Base-by-base conservation (phyloP, 2,113 vertebrate genomes). In the Hippocampus zosterae region DNA sequence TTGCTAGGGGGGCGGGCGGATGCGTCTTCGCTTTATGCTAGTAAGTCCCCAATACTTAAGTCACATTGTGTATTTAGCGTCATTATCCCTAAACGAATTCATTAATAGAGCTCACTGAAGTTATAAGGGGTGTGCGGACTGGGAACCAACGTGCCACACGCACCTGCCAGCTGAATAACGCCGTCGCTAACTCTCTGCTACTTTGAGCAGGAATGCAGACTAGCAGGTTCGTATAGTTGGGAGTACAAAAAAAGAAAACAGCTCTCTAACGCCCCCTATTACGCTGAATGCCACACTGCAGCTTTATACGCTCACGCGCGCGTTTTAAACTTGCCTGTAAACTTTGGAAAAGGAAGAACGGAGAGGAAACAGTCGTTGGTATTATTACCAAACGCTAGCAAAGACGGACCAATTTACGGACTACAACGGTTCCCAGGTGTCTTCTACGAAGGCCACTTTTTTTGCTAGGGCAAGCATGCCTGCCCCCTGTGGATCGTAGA, bases 81-180 rank as follows among this genome's bases (percentile, higher is more conserved):
- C 27, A 29, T 18, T 33, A 60, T 60, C 33, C 7, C 11, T 18
- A 13, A 13, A 37, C 25, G 27, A 27, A 16, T 46, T 46, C 15
- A 65, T 65, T 7, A 5, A 44, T 42, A 42, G 37, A 12, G 25
- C 11, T 12, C 9, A 19, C 37, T n/a, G 41, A 23, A 41, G 19
- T 15, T 0, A 33, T 40, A 18, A 37, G 7, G n/a, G 5, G 25
- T 27, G 25, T 29, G 55, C 25, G 12, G 25, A 27, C 12, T 12
- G 27, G n/a, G 67, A 60, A 82, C 78, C 84, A 84, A 69, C 68
- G 15, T 56, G 73, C 55, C 18, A 53, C 80, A 80, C 69, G 72
- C 68, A 73, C 3, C 68, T 66, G 81, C 88, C 88, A 89, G 83
- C 83, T 89, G 88, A 88, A 84, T 40, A 1, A 7, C 18, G 29